Base-by-base conservation (phyloP, 2,888 invertebrate genomes). In the Protodeltote pygarga region DNA sequence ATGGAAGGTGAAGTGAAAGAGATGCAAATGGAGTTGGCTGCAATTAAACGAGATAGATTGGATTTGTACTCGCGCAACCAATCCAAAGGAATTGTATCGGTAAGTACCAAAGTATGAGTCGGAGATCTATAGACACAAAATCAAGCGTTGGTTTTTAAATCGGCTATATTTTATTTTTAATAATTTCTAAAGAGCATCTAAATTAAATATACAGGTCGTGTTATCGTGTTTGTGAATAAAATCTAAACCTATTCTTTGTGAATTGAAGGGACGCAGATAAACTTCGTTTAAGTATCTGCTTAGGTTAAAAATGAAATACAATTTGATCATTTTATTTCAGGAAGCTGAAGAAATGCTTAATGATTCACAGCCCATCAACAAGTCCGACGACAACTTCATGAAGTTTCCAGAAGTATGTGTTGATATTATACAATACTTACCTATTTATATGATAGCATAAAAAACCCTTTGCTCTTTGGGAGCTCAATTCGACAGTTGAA, bases 1-100 rank as follows among this genome's bases (percentile, higher is more conserved):
- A 89, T 90, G 87, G 88, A 89, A 60, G 86, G 86, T 0, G 87
- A 89, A 54, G 87, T 89, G 1, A 87, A 87, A 59, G 85, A 83
- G 59, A 88, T 90, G 0, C 85, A 86, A 54, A 86, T 83, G 83
- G 87, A 89, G 55, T 57, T 90, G 40, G 89, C 78, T 3, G 83
- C 86, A 1, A 83, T 90, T 3, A 79, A 73, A 54, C 73, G 72
- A 17, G 75, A 82, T 38, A 79, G 86, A 16, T 52, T 79, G 28
- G 82, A 83, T 47, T 41, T 78, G 21, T 57, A 48, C 27, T 57
- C 53, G 14, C 64, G 62, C 5, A 59, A 68, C 3, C 49, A 45
- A 13, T 16, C 40, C 2, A 50, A 47, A 19, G 33, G 20, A 33
- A n/a, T 40, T 15, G 16, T 41, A 19, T 40, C 45, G 21, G 59